Percentiles rank a stretch among this genome's conserved stretches.
These are phyloP conservation scores for Phaedon cochleariae DNA, from an alignment of 2,888 invertebrate genomes.

Conservation along the genomic window DNA sequence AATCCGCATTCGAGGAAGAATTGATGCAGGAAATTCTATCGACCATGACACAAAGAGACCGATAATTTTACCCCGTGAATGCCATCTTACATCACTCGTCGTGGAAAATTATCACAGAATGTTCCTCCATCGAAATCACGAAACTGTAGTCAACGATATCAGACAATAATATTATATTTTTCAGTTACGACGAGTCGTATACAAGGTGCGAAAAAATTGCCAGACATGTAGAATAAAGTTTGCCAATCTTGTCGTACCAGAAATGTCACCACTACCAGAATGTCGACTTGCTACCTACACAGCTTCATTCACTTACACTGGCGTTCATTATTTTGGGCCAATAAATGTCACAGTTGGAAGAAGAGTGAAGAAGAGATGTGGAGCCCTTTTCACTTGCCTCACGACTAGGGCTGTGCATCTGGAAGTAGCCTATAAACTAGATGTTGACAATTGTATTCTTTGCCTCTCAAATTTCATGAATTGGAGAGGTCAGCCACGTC, in stretches of 20 bases:
- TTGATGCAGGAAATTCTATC: slow-evolving; percentile 3
- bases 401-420: slow-evolving; percentile 21
- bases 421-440: slow-evolving; percentile 16
- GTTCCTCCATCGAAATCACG: not conserved
- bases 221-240: slow-evolving; percentile 20
- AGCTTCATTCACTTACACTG: slow-evolving; percentile 21
- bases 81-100: not conserved
- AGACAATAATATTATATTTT: slow-evolving; percentile 19
- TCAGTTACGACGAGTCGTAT: slow-evolving; percentile 15
- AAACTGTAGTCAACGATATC: slow-evolving; percentile 21
- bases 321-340: slow-evolving; percentile 31
- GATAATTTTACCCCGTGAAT: slow-evolving; percentile 12
- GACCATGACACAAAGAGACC: slow-evolving; percentile 2
- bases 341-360: slow-evolving; percentile 25
- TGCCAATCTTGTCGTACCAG: slow-evolving; percentile 7
- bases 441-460: slow-evolving; percentile 2
- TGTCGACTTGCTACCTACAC: slow-evolving; percentile 16
- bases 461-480: slow-evolving; percentile 20
- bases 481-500: slow-evolving; percentile 12
- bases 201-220: slow-evolving; percentile 8
- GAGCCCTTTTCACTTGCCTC: slow-evolving; percentile 19
- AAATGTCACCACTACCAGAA: slow-evolving; percentile 25
- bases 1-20: slow-evolving; percentile 11
- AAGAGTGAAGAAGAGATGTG: slow-evolving; percentile 28
- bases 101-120: not conserved